Percentiles rank a stretch among this genome's conserved stretches.
phyloP scores from a whole-genome alignment of 92 coral and sea anemone genomes.

The Porites evermanni region DNA sequence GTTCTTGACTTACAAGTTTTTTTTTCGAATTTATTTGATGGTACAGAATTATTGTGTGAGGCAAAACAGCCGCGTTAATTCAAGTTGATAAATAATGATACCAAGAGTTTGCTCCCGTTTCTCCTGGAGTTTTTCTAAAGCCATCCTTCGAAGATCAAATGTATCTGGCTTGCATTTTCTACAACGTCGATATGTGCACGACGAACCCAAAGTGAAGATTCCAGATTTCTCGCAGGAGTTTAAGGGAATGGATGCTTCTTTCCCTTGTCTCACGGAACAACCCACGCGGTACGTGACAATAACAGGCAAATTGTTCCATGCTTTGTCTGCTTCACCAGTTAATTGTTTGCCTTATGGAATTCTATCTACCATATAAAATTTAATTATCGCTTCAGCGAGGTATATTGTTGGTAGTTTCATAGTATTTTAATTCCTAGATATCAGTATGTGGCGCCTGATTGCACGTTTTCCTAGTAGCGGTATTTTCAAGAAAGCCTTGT shows the following conservation, averaged over 20 bases:
- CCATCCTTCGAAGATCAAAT: conserved; percentile 20
- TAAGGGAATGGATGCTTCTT: conserved; percentile 81
- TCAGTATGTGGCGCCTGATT: too few species aligned
- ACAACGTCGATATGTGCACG: conserved; percentile 20
- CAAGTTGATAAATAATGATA: background rate
- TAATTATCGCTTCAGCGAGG: too few species aligned
- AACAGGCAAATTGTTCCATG: background rate
- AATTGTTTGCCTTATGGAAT: background rate
- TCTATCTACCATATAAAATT: too few species aligned
- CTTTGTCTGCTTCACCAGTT: background rate
- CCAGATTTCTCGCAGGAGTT: conserved; percentile 88
- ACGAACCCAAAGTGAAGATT: conserved; percentile 57
- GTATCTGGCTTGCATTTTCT: background rate
- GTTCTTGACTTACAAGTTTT: background rate
- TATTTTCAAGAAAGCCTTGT: too few species aligned
- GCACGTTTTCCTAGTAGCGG: too few species aligned
- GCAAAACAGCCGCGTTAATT: background rate
- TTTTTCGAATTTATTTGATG: background rate
- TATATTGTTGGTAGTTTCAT: too few species aligned
- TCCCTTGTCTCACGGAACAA: conserved; percentile 80
- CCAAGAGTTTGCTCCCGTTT: background rate
- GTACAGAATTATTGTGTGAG: background rate
- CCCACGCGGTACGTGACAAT: conserved; percentile 69
- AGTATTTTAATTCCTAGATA: too few species aligned
- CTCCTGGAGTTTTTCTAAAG: conserved; percentile 2